These are phyloP conservation scores for Varanus komodoensis DNA, from an alignment of 2,113 vertebrate species.

Conservation along the genomic window DNA sequence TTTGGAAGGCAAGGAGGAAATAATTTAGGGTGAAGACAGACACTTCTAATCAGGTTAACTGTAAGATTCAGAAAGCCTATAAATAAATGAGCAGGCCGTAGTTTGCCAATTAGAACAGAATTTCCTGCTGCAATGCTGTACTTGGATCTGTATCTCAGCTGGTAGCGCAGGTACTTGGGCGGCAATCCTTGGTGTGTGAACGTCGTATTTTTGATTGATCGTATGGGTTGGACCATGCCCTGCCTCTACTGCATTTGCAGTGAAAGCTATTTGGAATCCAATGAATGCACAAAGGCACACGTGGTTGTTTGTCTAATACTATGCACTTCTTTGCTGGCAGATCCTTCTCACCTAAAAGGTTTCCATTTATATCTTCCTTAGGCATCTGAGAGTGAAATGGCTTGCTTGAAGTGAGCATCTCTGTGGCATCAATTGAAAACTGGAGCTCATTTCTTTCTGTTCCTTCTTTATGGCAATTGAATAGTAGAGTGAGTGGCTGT, in stretches of 20 bases:
- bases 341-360: conserved; percentile 10
- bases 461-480: conserved; percentile 11
- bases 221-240: neutral
- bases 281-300: neutral
- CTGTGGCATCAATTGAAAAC: conserved; percentile 74
- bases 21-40: neutral
- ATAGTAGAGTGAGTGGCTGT: conserved; percentile 37
- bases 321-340: too few species aligned
- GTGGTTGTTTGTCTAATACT: neutral
- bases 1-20: conserved; percentile 45
- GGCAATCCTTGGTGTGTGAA: neutral
- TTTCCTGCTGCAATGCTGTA: neutral
- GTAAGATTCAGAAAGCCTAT: conserved; percentile 16
- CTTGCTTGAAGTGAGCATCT: conserved; percentile 65
- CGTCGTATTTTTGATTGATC: neutral
- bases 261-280: neutral
- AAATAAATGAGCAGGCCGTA: neutral
- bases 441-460: conserved; percentile 71
- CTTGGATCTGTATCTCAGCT: neutral
- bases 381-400: conserved; percentile 53
- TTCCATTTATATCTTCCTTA: conserved; percentile 57
- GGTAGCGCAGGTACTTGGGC: neutral
- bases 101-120: neutral
- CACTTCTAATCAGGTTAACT: neutral
- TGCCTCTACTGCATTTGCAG: neutral